A percentile compares a stretch with the other conserved stretches of the same genome.
phyloP scores from a whole-genome alignment of 1,140 invertebrate genomes.

The Zaprionus ornatus region DNA sequence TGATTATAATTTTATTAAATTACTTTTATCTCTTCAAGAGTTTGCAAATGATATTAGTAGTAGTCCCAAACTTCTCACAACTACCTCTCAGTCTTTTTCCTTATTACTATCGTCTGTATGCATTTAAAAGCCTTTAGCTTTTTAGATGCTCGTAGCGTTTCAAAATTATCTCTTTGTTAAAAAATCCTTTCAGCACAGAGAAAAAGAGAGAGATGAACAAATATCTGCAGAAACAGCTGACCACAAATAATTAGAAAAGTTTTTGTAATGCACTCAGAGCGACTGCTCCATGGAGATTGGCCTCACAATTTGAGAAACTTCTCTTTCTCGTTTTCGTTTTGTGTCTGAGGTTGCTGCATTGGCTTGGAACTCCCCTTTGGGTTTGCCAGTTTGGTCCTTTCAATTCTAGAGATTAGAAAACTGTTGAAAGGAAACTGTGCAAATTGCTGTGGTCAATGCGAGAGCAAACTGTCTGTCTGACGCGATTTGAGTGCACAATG shows the following conservation, averaged over 20 bases:
- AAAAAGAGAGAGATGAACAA: slow-evolving; percentile 8
- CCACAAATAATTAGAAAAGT: slow-evolving; percentile 67
- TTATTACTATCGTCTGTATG: background rate
- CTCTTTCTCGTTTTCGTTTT: slow-evolving; percentile 9
- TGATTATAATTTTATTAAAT: background rate
- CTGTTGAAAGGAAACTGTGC: slow-evolving; percentile 35
- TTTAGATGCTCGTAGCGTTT: background rate
- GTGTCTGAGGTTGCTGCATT: slow-evolving; percentile 17
- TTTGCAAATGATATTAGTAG: no score
- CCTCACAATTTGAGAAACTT: slow-evolving; percentile 35
- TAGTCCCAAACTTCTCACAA: background rate
- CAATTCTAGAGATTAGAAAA: slow-evolving; percentile 23
- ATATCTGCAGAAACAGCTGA: slow-evolving; percentile 29
- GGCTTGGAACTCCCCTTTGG: slow-evolving; percentile 25
- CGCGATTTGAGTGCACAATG: slow-evolving; percentile 40
- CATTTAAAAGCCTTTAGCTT: background rate
- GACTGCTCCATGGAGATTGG: slow-evolving; percentile 41
- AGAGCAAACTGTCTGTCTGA: slow-evolving; percentile 16
- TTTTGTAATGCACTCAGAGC: slow-evolving; percentile 29
- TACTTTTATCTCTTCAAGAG: no score
- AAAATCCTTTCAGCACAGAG: background rate
- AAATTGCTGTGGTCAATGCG: slow-evolving; percentile 52
- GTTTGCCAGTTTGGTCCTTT: slow-evolving; percentile 19
- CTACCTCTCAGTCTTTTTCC: no score
- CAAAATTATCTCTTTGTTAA: background rate